phyloP scores from a whole-genome alignment of 2,113 vertebrate genomes.

The Pipa parva region DNA sequence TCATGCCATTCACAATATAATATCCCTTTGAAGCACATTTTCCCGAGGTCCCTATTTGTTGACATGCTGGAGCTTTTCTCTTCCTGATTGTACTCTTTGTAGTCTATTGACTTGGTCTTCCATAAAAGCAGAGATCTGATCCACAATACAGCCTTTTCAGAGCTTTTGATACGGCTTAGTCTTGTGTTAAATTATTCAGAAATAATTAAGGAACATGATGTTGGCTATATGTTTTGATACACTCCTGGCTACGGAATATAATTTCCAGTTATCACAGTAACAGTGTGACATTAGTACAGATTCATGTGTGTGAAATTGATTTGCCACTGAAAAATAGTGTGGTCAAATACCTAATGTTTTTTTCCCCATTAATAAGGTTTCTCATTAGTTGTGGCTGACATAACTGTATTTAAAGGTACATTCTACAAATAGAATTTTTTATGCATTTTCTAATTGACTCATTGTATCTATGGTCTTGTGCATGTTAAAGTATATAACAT shows the following conservation, averaged over 20 bases:
- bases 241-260: slow-evolving; percentile 38
- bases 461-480: background rate
- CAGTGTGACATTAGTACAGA: slow-evolving; percentile 37
- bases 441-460: background rate
- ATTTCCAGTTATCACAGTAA: slow-evolving; percentile 37
- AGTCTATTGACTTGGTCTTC: slow-evolving; percentile 22
- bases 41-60: background rate
- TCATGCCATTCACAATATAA: too few species aligned
- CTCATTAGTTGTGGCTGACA: slow-evolving; percentile 28
- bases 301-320: slow-evolving; percentile 43
- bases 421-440: background rate
- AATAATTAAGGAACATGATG: slow-evolving; percentile 39
- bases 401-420: slow-evolving; percentile 27
- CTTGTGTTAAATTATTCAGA: slow-evolving; percentile 42
- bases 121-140: slow-evolving; percentile 27
- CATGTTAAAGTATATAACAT: background rate
- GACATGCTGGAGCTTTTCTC: slow-evolving; percentile 4
- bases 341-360: slow-evolving; percentile 35
- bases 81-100: slow-evolving; percentile 8
- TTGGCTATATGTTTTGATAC: slow-evolving; percentile 38
- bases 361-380: slow-evolving; percentile 37
- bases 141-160: slow-evolving; percentile 10
- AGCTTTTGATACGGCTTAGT: slow-evolving; percentile 35
- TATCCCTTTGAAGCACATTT: too few species aligned
- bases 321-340: slow-evolving; percentile 37